Conservation (phyloP, 2,888 invertebrate genomes). For the Coelogynopora nodosa region DNA sequence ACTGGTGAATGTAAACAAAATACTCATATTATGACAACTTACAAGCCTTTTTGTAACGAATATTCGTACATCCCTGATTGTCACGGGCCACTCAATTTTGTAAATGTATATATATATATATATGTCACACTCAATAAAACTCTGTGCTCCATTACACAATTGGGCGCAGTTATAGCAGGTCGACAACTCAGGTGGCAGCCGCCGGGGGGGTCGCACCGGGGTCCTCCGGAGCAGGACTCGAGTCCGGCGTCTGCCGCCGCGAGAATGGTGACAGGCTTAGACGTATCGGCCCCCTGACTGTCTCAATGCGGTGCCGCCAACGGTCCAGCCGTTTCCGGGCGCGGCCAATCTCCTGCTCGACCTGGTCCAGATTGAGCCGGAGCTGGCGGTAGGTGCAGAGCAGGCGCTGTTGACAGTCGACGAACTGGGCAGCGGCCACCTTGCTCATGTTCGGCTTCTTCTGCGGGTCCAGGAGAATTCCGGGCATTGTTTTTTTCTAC, state of each 20-base stretch:
- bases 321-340: conserved; percentile 25
- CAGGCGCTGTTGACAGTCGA: conserved; percentile 32
- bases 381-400: conserved; percentile 13
- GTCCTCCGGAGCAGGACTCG: background rate
- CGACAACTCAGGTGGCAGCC: too few relatives aligned
- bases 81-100: too few relatives aligned
- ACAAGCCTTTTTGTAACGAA: background rate
- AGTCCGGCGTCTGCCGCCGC: background rate
- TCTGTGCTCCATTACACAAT: too few relatives aligned
- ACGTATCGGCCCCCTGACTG: background rate
- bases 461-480: background rate
- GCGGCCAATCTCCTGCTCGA: conserved; percentile 36
- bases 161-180: too few relatives aligned
- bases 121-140: too few relatives aligned
- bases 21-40: too few relatives aligned
- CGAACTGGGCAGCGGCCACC: conserved; percentile 9
- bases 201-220: too few relatives aligned
- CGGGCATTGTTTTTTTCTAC: conserved; percentile 3
- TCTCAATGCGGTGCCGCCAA: conserved; percentile 21
- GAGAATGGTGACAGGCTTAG: background rate
- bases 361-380: conserved; percentile 15
- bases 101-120: too few relatives aligned
- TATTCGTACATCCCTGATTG: background rate
- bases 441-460: background rate
- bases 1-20: too few relatives aligned